These are phyloP conservation scores for Diploscapter pachys DNA, from an alignment of 1,140 invertebrate genomes.

Conservation along the genomic window DNA sequence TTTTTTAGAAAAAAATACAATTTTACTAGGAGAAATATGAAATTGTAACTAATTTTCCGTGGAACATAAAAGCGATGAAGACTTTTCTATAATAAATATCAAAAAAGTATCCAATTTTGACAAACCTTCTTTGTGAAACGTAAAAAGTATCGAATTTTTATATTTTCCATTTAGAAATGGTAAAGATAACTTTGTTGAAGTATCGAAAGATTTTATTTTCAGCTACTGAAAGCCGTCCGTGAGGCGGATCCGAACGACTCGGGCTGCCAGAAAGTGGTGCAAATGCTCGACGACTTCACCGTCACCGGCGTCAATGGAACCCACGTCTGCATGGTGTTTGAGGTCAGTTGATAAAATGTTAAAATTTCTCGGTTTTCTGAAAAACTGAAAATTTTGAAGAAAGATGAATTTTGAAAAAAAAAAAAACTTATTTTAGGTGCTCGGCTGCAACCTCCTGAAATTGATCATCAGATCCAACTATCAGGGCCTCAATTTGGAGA, in stretches of 20 bases:
- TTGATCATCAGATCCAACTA: constrained; percentile 96
- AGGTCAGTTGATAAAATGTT: constrained; percentile 27
- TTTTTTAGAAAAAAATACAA: too few species aligned
- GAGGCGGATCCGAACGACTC: constrained; percentile 84
- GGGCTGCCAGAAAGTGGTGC: constrained; percentile 89
- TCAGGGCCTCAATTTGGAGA: constrained; percentile 86
- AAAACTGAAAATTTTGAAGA: too few species aligned
- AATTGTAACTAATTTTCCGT: too few species aligned
- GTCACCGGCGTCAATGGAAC: constrained; percentile 92
- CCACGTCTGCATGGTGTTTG: constrained; percentile 63
- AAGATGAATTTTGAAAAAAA: background rate
- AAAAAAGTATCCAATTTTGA: too few species aligned
- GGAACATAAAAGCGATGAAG: constrained; percentile 70
- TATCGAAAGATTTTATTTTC: constrained; percentile 62
- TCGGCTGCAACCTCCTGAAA: constrained; percentile 94
- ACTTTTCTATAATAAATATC: background rate
- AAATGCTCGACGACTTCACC: constrained; percentile 95
- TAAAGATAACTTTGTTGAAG: constrained; percentile 54
- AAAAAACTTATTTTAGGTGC: constrained; percentile 76
- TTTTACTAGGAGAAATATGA: too few species aligned
- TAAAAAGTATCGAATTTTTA: too few species aligned
- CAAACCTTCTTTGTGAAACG: too few species aligned
- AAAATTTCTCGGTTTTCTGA: background rate
- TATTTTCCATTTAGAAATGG: too few species aligned
- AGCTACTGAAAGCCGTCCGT: constrained; percentile 60